phyloP scores from a whole-genome alignment of 2,113 vertebrate genomes.

The Pandion haliaetus region DNA sequence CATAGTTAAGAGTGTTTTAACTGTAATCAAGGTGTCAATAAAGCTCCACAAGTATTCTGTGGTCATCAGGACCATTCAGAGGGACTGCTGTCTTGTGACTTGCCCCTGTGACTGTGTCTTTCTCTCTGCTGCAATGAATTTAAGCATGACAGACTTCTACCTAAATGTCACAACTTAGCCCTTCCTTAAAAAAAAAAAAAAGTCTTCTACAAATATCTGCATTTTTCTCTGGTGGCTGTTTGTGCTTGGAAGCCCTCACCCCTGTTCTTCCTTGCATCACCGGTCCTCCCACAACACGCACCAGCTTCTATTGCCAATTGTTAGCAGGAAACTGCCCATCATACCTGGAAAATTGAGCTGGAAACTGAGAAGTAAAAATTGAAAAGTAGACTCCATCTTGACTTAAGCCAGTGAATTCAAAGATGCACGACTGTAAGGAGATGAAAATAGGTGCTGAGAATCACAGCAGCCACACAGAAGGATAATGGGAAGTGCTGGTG shows the following conservation, averaged over 20 bases:
- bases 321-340: neutral
- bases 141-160: neutral
- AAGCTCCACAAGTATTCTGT: neutral
- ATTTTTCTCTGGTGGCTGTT: neutral
- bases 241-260: neutral
- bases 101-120: neutral
- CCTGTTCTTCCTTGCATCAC: neutral
- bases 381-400: neutral
- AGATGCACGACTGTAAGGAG: accelerated
- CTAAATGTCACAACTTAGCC: neutral
- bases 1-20: neutral
- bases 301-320: neutral
- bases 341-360: neutral
- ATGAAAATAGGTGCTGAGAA: neutral
- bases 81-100: neutral
- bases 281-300: neutral
- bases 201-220: neutral
- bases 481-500: neutral
- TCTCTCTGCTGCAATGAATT: neutral
- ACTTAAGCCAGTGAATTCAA: neutral
- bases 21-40: neutral
- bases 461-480: neutral
- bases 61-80: neutral
- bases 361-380: neutral
- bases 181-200: neutral